Base-by-base conservation (phyloP, 2,888 invertebrate genomes). In the Drosophila quinaria region DNA sequence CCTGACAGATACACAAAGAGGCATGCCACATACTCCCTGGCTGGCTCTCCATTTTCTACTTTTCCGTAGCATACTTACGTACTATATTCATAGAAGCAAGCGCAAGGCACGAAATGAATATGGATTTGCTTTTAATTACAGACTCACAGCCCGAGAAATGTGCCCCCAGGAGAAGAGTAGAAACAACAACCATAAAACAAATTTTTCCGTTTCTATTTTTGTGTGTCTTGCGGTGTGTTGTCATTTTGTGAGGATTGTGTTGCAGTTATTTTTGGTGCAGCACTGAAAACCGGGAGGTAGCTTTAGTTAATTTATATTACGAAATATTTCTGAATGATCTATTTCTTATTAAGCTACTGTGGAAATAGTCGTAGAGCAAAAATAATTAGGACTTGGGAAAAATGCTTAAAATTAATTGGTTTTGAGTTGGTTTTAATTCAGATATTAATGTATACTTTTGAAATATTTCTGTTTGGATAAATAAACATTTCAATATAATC, bases 121-220 rank as follows among this genome's bases (percentile, higher is more conserved):
- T 87, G 87, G 86, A 83, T 88, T 88, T 83, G 73, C 81, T 87
- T 87, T 89, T 89, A 87, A 87, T 88, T 87, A 83, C 80, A 42
- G 55, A 41, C 69, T 63, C 70, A 65, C 60, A 68, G 68, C 9
- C 41, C 25, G 17, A 55, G 33, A 35, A 55, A 25, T 41, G 55
- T 44, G 33, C 33, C 15, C n/a, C 39, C 41, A 55, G 42, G 19
- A 47, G 47, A 25, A 22, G 25, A 56, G 31, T 8, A 39, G 17
- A 9, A 51, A 37, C 11, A 52, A 60, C 46, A 51, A 59, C 15
- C 62, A 42, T n/a, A 59, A 64, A 31, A 42, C 9, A 72, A 58
- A 47, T 64, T 64, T 46, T 50, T 72, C 29, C 50, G 46, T 29
- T 74, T 60, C 54, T 76, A 66, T 77, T 70, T 76, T 51, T 60